These are phyloP conservation scores for Ichneumoninae sp. DNA, from an alignment of 2,888 invertebrate genomes.

Conservation along the genomic window DNA sequence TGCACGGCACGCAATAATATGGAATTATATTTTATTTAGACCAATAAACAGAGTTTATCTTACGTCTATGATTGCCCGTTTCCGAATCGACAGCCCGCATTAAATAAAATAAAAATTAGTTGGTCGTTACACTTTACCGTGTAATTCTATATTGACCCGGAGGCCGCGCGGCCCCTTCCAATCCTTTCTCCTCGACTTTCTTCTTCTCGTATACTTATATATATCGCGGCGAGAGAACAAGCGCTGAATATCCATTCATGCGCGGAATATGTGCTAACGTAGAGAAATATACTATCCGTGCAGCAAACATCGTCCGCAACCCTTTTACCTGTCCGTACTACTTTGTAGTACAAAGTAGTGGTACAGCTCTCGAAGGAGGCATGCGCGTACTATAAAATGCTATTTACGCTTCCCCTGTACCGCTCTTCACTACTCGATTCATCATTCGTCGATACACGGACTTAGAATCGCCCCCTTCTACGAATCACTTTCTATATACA, in stretches of 20 bases:
- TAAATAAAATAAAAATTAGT: neutral
- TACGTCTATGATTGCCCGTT: neutral
- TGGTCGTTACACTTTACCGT: slow-evolving; percentile 3
- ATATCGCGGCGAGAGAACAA: slow-evolving; percentile 51
- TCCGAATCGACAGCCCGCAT: neutral
- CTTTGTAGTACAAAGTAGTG: slow-evolving; percentile 17
- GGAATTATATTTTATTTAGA: neutral
- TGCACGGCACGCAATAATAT: neutral
- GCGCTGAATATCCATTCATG: slow-evolving; percentile 66
- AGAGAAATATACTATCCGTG: slow-evolving; percentile 55
- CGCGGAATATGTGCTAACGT: slow-evolving; percentile 56
- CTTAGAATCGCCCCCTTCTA: neutral
- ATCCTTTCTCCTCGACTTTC: slow-evolving; percentile 46
- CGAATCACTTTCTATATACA: neutral
- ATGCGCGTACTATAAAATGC: neutral
- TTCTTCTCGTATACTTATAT: slow-evolving; percentile 43
- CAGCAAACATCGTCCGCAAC: slow-evolving; percentile 33
- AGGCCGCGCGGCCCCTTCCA: slow-evolving; percentile 28
- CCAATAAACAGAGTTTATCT: neutral
- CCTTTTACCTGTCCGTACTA: slow-evolving; percentile 13
- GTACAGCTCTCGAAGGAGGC: neutral
- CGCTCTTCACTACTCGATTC: neutral
- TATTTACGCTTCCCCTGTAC: neutral
- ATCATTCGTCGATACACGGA: neutral
- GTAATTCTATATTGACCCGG: slow-evolving; percentile 5